These are phyloP conservation scores for Neuroterus valhalla DNA, from an alignment of 1,140 invertebrate species.

Conservation along the genomic window DNA sequence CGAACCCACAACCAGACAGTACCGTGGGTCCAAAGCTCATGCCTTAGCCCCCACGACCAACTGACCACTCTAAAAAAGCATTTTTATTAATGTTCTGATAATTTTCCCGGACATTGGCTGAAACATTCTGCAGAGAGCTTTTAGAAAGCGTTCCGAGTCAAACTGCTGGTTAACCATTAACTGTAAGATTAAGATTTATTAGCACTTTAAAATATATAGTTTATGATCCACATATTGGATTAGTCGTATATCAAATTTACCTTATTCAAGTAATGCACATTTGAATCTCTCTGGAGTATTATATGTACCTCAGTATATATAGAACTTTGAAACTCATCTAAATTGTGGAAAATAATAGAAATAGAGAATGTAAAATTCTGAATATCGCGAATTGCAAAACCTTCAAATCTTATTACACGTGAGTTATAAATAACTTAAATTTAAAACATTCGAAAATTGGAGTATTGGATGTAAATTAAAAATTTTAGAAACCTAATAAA, in stretches of 20 bases:
- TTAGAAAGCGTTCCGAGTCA: background rate
- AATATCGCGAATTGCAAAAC: background rate
- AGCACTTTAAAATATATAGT: background rate
- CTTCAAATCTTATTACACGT: too few relatives aligned
- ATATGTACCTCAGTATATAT: background rate
- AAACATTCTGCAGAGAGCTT: background rate
- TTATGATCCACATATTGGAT: background rate
- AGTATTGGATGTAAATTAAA: too few relatives aligned
- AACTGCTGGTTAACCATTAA: slow-evolving; percentile 21
- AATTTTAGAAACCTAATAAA: too few relatives aligned
- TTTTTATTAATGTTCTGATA: background rate
- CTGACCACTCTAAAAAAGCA: too few relatives aligned
- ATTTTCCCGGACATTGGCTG: background rate
- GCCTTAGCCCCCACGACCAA: too few relatives aligned
- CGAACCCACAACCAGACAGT: too few relatives aligned
- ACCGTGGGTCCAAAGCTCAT: too few relatives aligned
- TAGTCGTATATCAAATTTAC: slow-evolving; percentile 23
- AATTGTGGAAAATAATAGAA: too few relatives aligned
- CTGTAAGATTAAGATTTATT: slow-evolving; percentile 21
- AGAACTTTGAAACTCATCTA: background rate
- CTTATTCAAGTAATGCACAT: slow-evolving; percentile 11
- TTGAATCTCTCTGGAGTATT: slow-evolving; percentile 9
- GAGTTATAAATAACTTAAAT: too few relatives aligned
- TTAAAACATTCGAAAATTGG: too few relatives aligned
- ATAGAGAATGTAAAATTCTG: too few relatives aligned